Evolutionary conservation across 2,113 vertebrate species (phyloP).

Genomic region (Apodemus speciosus): DNA sequence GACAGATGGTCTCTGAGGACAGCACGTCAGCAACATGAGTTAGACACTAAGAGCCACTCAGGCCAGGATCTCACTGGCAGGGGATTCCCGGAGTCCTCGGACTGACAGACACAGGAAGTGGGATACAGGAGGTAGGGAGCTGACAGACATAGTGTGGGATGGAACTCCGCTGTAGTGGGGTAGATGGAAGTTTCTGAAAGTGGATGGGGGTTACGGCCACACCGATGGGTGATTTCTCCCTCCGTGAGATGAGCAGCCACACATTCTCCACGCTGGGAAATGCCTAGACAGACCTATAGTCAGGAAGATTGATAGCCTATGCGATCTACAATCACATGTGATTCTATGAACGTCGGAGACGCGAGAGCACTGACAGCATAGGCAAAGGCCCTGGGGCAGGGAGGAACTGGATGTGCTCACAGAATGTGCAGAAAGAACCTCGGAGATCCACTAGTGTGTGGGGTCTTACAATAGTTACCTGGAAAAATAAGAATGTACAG

Average conservation of each 20-base stretch:
- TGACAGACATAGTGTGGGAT: not conserved
- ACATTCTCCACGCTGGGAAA: not conserved
- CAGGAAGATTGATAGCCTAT: not conserved
- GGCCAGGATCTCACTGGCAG: too few relatives aligned
- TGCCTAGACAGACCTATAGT: too few relatives aligned
- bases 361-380: not conserved
- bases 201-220: not conserved
- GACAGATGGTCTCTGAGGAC: not conserved
- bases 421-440: not conserved
- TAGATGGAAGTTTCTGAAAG: too few relatives aligned
- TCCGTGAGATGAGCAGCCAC: not conserved
- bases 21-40: not conserved
- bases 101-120: not conserved
- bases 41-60: not conserved
- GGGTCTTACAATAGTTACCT: not conserved
- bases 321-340: not conserved
- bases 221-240: not conserved
- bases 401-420: not conserved
- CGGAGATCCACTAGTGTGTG: accelerated
- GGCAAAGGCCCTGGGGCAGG: not conserved
- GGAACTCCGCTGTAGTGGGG: not conserved
- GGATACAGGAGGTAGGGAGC: not conserved
- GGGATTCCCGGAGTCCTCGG: not conserved
- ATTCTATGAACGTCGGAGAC: not conserved
- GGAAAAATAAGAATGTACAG: not conserved